Evolutionary conservation across 2,797 vertebrate species (phyloP), one percentile per base, ranked within the genome.

Genomic region (Cuniculus paca): DNA sequence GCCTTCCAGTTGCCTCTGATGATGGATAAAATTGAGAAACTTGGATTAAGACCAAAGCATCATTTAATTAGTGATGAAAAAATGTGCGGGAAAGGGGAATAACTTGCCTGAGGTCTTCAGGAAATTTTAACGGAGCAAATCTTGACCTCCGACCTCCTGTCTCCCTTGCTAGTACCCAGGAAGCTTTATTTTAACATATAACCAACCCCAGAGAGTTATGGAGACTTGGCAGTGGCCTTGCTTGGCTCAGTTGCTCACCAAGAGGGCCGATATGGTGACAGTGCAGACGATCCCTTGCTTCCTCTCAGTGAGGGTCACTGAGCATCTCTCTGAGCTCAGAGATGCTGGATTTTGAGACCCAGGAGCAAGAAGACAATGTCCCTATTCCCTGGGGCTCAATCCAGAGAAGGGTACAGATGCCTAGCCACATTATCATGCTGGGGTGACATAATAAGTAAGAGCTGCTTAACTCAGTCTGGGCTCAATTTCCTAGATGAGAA

Each of bases 371-470:
- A 28, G 72, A 52, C 31, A 16, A 31, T 4, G 2, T 16, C 42
- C 16, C 60, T 34, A 5, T 9, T 42, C 26, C 22, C n/a, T 2
- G 6, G n/a, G 28, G 24, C 22, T 74, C 11, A 4, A 13, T 16
- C 22, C 39, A n/a, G 28, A 4, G 0, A 28, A 5, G 13, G 2
- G 0, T 10, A 20, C 31, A 48, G 26, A 50, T 0, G 5, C n/a
- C 20, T 75, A 3, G 28, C 39, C 39, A 16, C 12, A 82, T 60
- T 31, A 1, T 20, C 9, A 0, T 1, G 0, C 34, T 36, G 39
- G 63, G 26, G 16, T 45, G 13, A 45, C 1, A 3, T 8, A 56
- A 63, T 56, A 61, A 11, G 9, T 0, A 52, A 34, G 22, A 16
- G 9, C 0, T 52, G 34, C 65, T 19, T 81, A 34, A 14, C 1